Conservation (phyloP, 2,797 vertebrate genomes). For the Urophycis tenuis region DNA sequence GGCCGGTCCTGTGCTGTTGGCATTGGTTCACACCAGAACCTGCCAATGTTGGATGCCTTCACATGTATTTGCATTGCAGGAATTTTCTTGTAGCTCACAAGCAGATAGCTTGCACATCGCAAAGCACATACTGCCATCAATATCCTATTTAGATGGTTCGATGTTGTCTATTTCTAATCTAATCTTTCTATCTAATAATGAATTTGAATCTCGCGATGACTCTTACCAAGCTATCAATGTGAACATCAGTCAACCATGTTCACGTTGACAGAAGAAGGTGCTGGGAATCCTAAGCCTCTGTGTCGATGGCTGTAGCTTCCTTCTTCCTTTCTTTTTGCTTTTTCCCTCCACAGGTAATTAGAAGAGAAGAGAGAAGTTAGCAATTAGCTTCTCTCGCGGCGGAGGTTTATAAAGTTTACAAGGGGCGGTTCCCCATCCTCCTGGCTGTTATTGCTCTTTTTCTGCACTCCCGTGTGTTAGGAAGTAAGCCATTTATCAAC, state of each 20-base stretch:
- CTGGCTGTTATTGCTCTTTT: background rate
- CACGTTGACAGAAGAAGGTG: no score
- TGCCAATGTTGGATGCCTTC: background rate
- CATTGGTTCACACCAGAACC: background rate
- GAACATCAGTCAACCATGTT: background rate
- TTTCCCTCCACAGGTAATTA: background rate
- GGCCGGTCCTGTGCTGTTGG: background rate
- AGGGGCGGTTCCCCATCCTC: background rate
- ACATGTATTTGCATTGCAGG: background rate
- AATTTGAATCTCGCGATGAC: background rate
- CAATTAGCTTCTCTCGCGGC: background rate
- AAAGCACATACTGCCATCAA: background rate
- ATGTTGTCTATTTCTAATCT: no score
- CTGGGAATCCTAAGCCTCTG: background rate
- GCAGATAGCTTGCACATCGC: background rate
- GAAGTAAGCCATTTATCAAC: background rate
- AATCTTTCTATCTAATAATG: background rate
- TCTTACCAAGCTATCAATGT: background rate
- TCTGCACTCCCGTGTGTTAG: background rate
- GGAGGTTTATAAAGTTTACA: background rate
- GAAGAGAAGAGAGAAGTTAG: no score
- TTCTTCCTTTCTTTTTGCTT: background rate
- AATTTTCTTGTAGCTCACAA: background rate
- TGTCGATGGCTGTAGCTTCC: no score
- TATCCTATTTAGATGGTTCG: background rate